Percentiles rank a stretch among this genome's conserved stretches.
phyloP scores from a whole-genome alignment of 2,888 invertebrate genomes.

The Napeogenes sylphis region DNA sequence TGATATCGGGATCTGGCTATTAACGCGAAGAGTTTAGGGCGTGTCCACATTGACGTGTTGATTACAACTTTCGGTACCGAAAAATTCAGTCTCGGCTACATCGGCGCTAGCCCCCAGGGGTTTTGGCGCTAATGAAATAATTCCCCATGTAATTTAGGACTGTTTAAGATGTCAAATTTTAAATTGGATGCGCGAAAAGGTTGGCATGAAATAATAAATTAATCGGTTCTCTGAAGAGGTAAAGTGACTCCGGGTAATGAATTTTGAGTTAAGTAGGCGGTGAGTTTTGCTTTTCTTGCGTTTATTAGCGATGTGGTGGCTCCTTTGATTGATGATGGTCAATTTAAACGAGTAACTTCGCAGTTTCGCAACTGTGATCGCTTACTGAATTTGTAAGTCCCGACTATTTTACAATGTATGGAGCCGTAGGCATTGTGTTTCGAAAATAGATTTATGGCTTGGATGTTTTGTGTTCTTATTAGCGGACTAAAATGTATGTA shows the following conservation, averaged over 20 bases:
- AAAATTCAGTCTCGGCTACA: slow-evolving; percentile 43
- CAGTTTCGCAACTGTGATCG: slow-evolving; percentile 19
- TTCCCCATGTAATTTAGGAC: slow-evolving; percentile 74
- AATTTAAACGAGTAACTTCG: slow-evolving; percentile 27
- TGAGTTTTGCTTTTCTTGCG: slow-evolving; percentile 32
- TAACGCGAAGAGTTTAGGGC: slow-evolving; percentile 66
- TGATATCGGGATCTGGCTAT: slow-evolving; percentile 67
- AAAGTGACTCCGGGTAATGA: slow-evolving; percentile 58
- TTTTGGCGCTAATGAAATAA: slow-evolving; percentile 72
- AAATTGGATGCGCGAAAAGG: slow-evolving; percentile 76
- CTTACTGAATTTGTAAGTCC: slow-evolving; percentile 17
- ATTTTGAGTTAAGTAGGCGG: slow-evolving; percentile 46
- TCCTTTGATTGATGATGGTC: slow-evolving; percentile 35
- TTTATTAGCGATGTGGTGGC: slow-evolving; percentile 29
- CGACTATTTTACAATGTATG: slow-evolving; percentile 3
- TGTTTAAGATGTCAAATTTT: slow-evolving; percentile 78
- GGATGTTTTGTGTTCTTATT: background rate
- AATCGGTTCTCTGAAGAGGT: slow-evolving; percentile 68
- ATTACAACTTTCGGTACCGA: slow-evolving; percentile 67
- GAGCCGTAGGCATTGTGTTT: background rate
- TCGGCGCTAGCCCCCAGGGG: slow-evolving; percentile 47
- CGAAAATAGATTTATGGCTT: background rate
- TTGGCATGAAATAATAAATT: slow-evolving; percentile 71
- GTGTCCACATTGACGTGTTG: slow-evolving; percentile 66
- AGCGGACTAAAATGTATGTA: too few species aligned